Evolutionary conservation across 1,140 invertebrate genomes (phyloP), one percentile per base, ranked within the genome.

Genomic region (Drosophila willistoni): DNA sequence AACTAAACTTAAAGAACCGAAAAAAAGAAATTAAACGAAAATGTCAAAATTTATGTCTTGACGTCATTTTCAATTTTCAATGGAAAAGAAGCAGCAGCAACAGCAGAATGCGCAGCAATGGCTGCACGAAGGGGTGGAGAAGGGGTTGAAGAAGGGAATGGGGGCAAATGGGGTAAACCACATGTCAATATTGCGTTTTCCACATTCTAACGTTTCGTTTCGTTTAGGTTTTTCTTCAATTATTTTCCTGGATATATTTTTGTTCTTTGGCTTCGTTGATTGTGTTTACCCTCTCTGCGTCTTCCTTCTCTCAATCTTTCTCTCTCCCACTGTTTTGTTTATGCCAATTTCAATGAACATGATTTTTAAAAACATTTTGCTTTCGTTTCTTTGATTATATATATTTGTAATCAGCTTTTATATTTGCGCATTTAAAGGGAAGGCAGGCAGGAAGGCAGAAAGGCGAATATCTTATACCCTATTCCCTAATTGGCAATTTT

Each of bases 21-120:
- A 9, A 25, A 25, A 42, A 9, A 51, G 64, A 73, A 80, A 70
- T 75, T 73, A 61, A 68, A 77, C 66, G 65, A 68, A 64, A 80
- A 77, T 80, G 84, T 90, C 84, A 89, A 89, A 84, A 89, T 89
- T 71, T 78, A 89, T 84, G 80, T 55, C 65, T 89, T 89, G 84
- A 89, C 84, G 84, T 89, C 84, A 89, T 72, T 74, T 81, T 81
- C 47, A 34, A 29, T 55, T 51, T 17, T 55, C 22, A 51, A 13
- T 44, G 59, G 33, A 41, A n/a, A 13, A 19, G 5, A 14, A 42
- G 19, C 36, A 39, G 10, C 14, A 29, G 5, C 10, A 42, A 13
- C 36, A 39, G 10, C 12, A 39, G 36, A 29, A 29, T 22, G 44
- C 44, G 14, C 44, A 51, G 6, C 14, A 17, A 9, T 9, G 14